Base-by-base conservation (phyloP, 2,113 vertebrate genomes). In the Mormyrus lacerda region DNA sequence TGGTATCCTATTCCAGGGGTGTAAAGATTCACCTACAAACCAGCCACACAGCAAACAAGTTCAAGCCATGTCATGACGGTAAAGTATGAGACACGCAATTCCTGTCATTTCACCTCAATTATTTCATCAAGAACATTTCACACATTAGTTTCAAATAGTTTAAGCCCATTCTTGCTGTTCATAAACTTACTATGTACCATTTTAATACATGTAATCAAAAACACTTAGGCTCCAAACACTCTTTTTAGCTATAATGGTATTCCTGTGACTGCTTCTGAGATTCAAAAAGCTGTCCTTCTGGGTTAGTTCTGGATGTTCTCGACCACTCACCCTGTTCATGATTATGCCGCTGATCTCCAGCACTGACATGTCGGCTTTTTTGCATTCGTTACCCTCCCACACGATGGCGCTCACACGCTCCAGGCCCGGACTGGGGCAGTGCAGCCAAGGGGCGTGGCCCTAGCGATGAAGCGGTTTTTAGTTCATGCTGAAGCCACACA, bases 271-370 rank as follows among this genome's bases (percentile, higher is more conserved):
- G 35, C 73, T 24, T 39, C 31, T 42, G 73, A 42, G 73, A 79
- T 79, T 79, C 35, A 15, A 79, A 31, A 42, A 79, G 35, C 73
- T 4, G 35, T 79, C 73, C 31, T 39, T 69, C 27, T 69, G 61
- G 61, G n/a, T 69, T 69, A 31, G n/a, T 69, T 11, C n/a, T 27
- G n/a, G 61, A 65, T 11, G 61, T 27, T 65, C n/a, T 27, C n/a
- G 8, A 69, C 91, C 93, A 93, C 97, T 97, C 90, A 99, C 98
- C 93, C 96, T 96, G 94, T 99, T 99, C 98, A 99, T 99, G 89
- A 99, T 99, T 97, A 99, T 99, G 42, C 98, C 98, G 85, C 98
- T 99, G 96, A 99, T 99, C 94, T 99, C 98, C 94, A 99, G 97
- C 2, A 99, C 98, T 50, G 98, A 99, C 98, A 99, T 99, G 93